These are phyloP conservation scores for Apis cerana DNA, from an alignment of 1,140 invertebrate species.

Conservation along the genomic window DNA sequence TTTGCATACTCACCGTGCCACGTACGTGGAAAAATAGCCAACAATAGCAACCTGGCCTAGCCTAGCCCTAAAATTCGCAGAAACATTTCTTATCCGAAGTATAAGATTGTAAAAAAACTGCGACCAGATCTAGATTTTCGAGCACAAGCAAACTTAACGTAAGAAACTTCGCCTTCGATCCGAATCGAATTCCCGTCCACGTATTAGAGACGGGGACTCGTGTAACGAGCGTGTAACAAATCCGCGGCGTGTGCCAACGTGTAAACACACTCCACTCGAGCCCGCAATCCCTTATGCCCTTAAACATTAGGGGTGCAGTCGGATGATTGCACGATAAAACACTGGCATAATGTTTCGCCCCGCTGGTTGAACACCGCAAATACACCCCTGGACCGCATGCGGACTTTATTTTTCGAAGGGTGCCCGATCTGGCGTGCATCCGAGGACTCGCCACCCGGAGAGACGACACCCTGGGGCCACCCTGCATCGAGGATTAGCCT, in stretches of 20 bases:
- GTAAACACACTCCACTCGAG: constrained; percentile 60
- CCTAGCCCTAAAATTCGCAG: no score
- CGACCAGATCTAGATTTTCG: no score
- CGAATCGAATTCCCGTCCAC: neutral
- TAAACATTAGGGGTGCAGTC: constrained; percentile 59
- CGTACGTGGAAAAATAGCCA: neutral
- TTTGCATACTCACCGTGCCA: neutral
- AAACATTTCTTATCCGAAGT: no score
- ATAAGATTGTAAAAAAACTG: no score
- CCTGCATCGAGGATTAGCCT: constrained; percentile 72
- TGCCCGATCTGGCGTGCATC: constrained; percentile 9
- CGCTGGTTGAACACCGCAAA: constrained; percentile 73
- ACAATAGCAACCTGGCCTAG: no score
- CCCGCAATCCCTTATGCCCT: constrained; percentile 58
- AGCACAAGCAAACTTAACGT: no score
- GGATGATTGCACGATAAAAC: constrained; percentile 78
- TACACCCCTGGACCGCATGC: constrained; percentile 64
- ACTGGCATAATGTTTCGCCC: constrained; percentile 74
- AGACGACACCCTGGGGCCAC: constrained; percentile 45
- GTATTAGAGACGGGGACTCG: neutral
- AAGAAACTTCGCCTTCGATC: neutral
- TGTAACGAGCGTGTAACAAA: constrained; percentile 64
- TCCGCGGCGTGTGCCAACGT: constrained; percentile 54
- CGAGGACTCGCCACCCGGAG: constrained; percentile 13
- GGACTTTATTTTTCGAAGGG: constrained; percentile 52